A percentile compares a stretch with the other conserved stretches of the same genome.
phyloP scores from a whole-genome alignment of 2,888 invertebrate genomes.

The Amphipoea lucens region DNA sequence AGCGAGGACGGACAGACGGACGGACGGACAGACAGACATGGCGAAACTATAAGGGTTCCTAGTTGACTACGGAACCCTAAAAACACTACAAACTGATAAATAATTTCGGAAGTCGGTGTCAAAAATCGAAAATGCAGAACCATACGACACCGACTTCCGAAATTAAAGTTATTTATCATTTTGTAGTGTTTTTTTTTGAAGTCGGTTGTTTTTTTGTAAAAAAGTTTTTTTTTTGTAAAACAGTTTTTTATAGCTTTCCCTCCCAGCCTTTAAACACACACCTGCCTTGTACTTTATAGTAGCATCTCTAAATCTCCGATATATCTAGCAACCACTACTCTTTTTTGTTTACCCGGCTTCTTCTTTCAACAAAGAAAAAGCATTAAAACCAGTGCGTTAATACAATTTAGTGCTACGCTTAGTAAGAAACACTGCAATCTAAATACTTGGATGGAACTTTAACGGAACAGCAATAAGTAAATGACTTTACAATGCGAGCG shows the following conservation, averaged over 20 bases:
- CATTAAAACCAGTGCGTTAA: constrained; percentile 22
- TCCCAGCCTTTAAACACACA: background rate
- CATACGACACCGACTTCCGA: too few relatives aligned
- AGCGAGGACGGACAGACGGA: too few relatives aligned
- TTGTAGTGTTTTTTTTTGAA: too few relatives aligned
- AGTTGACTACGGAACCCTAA: too few relatives aligned
- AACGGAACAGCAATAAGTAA: constrained; percentile 41
- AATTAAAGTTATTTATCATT: too few relatives aligned
- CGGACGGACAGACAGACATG: too few relatives aligned
- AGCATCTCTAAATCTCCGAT: constrained; percentile 12
- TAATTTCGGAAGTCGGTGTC: too few relatives aligned
- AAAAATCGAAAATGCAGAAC: too few relatives aligned
- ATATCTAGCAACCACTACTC: background rate
- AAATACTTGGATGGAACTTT: constrained; percentile 29
- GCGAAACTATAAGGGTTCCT: too few relatives aligned
- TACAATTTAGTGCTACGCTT: constrained; percentile 42
- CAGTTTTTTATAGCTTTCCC: background rate
- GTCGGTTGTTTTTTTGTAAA: too few relatives aligned
- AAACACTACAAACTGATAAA: too few relatives aligned
- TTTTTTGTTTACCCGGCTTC: background rate
- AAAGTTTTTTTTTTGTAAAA: too few relatives aligned
- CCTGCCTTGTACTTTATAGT: background rate
- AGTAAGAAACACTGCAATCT: constrained; percentile 23
- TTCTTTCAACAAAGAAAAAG: constrained; percentile 30
- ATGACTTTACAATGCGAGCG: constrained; percentile 50